Percentiles rank a stretch among this genome's conserved stretches.
These are phyloP conservation scores for Macrostomum cliftonense DNA, from an alignment of 2,888 invertebrate genomes.

Conservation along the genomic window DNA sequence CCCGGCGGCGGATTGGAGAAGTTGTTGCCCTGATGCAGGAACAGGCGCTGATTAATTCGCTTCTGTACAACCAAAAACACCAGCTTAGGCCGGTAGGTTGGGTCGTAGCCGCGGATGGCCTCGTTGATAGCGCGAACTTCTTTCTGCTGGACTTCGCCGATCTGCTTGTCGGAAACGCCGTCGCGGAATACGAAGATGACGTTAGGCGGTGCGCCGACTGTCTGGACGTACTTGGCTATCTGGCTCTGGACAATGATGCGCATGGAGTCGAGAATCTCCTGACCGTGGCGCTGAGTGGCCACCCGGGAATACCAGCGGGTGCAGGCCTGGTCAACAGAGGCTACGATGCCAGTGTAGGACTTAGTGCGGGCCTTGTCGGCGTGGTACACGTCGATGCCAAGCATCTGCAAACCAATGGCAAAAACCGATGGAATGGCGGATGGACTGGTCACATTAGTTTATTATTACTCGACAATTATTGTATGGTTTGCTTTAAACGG, in stretches of 20 bases:
- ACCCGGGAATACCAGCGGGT: constrained; percentile 31
- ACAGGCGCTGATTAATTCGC: constrained; percentile 48
- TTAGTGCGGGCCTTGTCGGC: constrained; percentile 13
- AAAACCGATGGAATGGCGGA: no score
- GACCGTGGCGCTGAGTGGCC: constrained; percentile 22
- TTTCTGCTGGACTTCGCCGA: constrained; percentile 51
- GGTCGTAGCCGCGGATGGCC: constrained; percentile 25
- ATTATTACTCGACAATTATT: no score
- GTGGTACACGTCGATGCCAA: constrained; percentile 36
- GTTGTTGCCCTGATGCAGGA: no score
- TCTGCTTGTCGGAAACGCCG: constrained; percentile 75
- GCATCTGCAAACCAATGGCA: no score
- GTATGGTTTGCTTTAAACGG: no score
- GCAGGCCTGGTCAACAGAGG: constrained; percentile 25
- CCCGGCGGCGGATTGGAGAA: no score
- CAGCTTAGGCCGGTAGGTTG: constrained; percentile 47
- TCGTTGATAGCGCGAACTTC: constrained; percentile 56
- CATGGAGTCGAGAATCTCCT: constrained; percentile 27
- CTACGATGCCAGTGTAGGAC: constrained; percentile 32
- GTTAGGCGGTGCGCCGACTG: constrained; percentile 51
- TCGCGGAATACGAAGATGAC: constrained; percentile 71
- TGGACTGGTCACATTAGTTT: no score
- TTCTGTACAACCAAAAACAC: constrained; percentile 76
- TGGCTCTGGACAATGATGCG: constrained; percentile 1
- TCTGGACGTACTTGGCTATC: constrained; percentile 5